Evolutionary conservation across 2,797 vertebrate genomes (phyloP), one percentile per base, ranked within the genome.

Genomic region (Cyclopterus lumpus): DNA sequence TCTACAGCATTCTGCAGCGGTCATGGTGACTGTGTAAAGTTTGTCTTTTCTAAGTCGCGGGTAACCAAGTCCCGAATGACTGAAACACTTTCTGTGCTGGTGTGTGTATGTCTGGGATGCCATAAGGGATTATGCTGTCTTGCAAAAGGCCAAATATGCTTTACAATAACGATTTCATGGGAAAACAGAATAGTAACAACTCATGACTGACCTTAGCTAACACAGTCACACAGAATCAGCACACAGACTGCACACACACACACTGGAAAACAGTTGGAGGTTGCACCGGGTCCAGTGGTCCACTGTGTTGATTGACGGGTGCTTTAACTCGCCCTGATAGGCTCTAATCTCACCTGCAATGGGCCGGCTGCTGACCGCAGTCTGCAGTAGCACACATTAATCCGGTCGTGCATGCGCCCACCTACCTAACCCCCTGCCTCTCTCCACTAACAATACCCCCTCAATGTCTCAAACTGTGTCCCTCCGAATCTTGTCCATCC

Each of bases 1-100:
- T 88, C 87, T 64, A 55, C 89, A 87, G 92, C 76, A 61, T 84
- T 88, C 79, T 80, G 67, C 75, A 61, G 89, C 77, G 80, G 84
- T 93, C 94, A 94, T 94, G 88, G 94, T 91, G 93, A 94, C 93
- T 87, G 88, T 90, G 88, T 90, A 93, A 93, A 94, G 92, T 94
- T 95, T 92, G 90, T 82, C 92, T 94, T 91, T 90, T 91, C 88
- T 87, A 82, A 90, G 90, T 91, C 90, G 89, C 62, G 86, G 89
- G 88, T 92, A 92, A 93, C 91, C 86, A 64, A 90, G 89, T 89
- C 86, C 76, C 80, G 73, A 86, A 65, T 67, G 70, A 65, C 60
- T 82, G 73, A 80, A 82, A 75, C 89, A 78, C 78, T 42, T 48
- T 84, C 62, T 72, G 60, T 80, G 53, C 78, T 53, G 59, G 46